phyloP scores from a whole-genome alignment of 2,113 vertebrate genomes.

The Vireo altiloquus region DNA sequence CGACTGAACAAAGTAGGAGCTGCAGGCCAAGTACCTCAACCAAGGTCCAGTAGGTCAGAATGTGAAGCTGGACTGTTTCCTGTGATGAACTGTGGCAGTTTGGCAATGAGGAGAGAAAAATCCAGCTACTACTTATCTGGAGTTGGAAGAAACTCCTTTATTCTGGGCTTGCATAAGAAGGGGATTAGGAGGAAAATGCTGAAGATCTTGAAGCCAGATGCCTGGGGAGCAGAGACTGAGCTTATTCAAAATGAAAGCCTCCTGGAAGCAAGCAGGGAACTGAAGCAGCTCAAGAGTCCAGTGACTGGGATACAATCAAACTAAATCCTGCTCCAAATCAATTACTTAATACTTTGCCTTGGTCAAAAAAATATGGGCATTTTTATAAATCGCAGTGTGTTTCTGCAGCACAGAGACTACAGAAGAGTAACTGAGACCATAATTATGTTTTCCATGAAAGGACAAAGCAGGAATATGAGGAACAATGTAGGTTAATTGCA shows the following conservation, averaged over 20 bases:
- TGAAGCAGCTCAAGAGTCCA: background rate
- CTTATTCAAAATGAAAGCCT: background rate
- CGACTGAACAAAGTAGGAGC: background rate
- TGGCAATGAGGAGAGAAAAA: background rate
- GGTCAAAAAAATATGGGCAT: background rate
- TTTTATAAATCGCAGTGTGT: background rate
- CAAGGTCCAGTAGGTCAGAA: background rate
- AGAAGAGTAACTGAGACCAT: background rate
- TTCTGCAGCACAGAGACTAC: background rate
- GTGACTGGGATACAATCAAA: background rate
- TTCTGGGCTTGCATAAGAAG: background rate
- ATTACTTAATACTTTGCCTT: background rate
- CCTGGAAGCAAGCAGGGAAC: background rate
- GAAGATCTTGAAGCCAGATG: slow-evolving; percentile 5
- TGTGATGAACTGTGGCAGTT: background rate
- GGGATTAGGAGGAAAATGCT: background rate
- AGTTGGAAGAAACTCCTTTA: slow-evolving; percentile 1
- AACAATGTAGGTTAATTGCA: background rate
- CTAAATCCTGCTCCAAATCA: background rate
- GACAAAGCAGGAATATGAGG: background rate
- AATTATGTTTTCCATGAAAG: background rate
- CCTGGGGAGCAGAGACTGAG: background rate
- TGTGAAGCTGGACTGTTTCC: background rate
- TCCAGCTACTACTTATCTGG: background rate
- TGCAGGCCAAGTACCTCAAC: background rate